Conservation (phyloP, 53 echinoderm and acorn worm species). For the Echinarachnius parma region DNA sequence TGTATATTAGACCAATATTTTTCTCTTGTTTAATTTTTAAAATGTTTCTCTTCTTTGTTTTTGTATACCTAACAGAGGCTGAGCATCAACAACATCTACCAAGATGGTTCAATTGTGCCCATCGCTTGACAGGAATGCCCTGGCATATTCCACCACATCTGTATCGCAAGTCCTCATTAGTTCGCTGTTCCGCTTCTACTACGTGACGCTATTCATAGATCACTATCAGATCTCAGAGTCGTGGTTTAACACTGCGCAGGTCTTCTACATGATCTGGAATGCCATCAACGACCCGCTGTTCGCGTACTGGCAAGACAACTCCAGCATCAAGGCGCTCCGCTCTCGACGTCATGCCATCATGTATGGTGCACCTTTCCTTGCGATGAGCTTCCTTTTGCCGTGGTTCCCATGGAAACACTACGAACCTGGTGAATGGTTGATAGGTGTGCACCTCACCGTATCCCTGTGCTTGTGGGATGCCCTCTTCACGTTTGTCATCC, state of each 20-base stretch:
- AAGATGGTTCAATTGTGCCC: too few relatives aligned
- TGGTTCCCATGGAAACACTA: constrained; percentile 98
- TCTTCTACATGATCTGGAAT: constrained; percentile 90
- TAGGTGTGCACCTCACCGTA: constrained; percentile 73
- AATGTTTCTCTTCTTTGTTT: too few relatives aligned
- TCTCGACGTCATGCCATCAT: constrained; percentile 73
- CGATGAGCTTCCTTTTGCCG: constrained; percentile 78
- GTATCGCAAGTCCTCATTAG: constrained; percentile 68
- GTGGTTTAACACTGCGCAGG: constrained; percentile 85
- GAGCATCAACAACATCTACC: too few relatives aligned
- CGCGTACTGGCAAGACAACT: constrained; percentile 98
- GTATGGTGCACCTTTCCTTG: constrained; percentile 89
- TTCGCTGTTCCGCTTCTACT: constrained; percentile 83
- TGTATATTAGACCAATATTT: too few relatives aligned
- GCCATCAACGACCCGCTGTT: constrained; percentile 94
- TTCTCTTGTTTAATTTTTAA: too few relatives aligned
- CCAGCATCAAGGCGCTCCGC: constrained; percentile 64
- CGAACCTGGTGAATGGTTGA: constrained; percentile 55
- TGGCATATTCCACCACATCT: constrained; percentile 66
- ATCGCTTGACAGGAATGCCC: constrained; percentile 68
- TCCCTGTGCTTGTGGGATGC: constrained; percentile 81
- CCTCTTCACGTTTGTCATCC: constrained; percentile 74
- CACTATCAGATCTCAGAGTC: constrained; percentile 75
- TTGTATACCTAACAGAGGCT: too few relatives aligned
- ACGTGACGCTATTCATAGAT: constrained; percentile 85